phyloP scores from a whole-genome alignment of 2,797 vertebrate genomes.

The Geotrypetes seraphini region DNA sequence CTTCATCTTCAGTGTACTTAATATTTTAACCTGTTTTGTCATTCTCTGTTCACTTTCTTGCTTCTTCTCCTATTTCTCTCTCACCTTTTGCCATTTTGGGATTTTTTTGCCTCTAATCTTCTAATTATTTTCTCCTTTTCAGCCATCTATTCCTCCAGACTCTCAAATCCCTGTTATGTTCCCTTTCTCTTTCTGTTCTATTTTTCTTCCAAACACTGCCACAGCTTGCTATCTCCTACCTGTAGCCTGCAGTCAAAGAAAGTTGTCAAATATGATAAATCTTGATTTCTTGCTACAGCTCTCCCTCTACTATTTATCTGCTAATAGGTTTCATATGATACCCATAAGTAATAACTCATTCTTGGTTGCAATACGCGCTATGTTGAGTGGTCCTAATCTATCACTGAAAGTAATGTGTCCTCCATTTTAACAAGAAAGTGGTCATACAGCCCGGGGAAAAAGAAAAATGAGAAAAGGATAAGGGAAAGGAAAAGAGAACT shows the following conservation, averaged over 20 bases:
- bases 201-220: slow-evolving; percentile 12
- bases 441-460: slow-evolving; percentile 13
- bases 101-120: neutral
- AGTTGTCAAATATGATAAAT: slow-evolving; percentile 49
- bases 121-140: neutral
- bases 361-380: slow-evolving; percentile 22
- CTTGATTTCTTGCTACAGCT: slow-evolving; percentile 42
- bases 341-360: slow-evolving; percentile 32
- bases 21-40: neutral
- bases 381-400: slow-evolving; percentile 34
- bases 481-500: neutral
- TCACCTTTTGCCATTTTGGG: neutral
- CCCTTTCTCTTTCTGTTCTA: neutral
- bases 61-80: neutral
- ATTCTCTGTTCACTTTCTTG: neutral
- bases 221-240: slow-evolving; percentile 28
- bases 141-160: neutral
- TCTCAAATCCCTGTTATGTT: too few relatives aligned
- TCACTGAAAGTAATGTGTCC: slow-evolving; percentile 39
- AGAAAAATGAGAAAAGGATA: neutral
- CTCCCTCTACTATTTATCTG: slow-evolving; percentile 35
- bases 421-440: slow-evolving; percentile 17
- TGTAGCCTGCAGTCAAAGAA: slow-evolving; percentile 25
- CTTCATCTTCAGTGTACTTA: neutral
- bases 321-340: slow-evolving; percentile 45